phyloP scores from a whole-genome alignment of 2,113 vertebrate genomes.

The Gulo gulo region DNA sequence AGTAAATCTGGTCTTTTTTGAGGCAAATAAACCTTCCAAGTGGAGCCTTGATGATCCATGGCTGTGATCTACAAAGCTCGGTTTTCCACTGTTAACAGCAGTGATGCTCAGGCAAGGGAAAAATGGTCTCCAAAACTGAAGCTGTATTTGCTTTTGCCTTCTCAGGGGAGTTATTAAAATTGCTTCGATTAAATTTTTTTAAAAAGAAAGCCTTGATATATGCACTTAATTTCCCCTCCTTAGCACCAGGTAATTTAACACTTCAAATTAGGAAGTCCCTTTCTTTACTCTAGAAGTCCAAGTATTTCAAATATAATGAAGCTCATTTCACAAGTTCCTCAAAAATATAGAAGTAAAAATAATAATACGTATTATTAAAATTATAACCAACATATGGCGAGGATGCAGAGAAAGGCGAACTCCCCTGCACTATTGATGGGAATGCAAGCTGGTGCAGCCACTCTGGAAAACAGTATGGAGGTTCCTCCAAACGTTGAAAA shows the following conservation, averaged over 20 bases:
- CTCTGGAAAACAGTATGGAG: too few species aligned
- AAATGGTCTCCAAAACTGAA: background rate
- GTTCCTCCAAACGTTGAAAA: too few species aligned
- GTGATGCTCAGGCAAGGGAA: background rate
- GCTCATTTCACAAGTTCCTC: background rate
- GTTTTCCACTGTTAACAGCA: background rate
- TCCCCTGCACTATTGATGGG: too few species aligned
- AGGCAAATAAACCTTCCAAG: background rate
- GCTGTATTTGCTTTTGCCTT: background rate
- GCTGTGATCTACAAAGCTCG: background rate
- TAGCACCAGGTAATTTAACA: background rate
- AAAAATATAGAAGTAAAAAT: background rate
- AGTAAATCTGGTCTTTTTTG: background rate
- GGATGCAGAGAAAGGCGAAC: too few species aligned
- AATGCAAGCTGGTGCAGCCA: too few species aligned
- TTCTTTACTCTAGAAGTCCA: background rate
- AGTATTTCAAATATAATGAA: background rate
- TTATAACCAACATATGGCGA: background rate
- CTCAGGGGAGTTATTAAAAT: background rate
- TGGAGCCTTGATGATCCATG: background rate
- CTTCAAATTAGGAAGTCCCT: background rate
- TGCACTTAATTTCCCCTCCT: background rate
- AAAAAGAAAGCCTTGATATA: background rate
- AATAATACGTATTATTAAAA: background rate
- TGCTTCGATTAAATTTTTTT: background rate